Percentiles rank a stretch among this genome's conserved stretches.
These are phyloP conservation scores for Melipona beecheii DNA, from an alignment of 2,888 invertebrate genomes.

Conservation along the genomic window DNA sequence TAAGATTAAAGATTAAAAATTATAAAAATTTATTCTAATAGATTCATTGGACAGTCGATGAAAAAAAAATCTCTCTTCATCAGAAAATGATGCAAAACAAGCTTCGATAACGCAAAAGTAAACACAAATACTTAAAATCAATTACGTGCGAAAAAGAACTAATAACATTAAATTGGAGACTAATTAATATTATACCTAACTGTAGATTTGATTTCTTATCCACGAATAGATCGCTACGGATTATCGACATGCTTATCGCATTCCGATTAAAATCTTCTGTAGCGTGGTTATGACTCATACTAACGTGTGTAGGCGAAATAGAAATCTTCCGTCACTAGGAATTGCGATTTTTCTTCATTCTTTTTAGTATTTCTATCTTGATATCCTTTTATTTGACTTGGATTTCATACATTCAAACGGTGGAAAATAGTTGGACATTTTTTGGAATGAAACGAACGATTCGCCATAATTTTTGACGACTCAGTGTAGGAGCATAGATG, in stretches of 20 bases:
- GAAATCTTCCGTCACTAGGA: conserved; percentile 34
- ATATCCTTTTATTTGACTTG: too few species aligned
- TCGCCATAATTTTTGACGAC: too few species aligned
- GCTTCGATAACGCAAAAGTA: not conserved
- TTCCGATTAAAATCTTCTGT: conserved; percentile 39
- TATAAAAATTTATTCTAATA: too few species aligned
- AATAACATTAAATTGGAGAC: not conserved
- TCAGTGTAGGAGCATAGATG: too few species aligned
- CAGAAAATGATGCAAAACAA: too few species aligned
- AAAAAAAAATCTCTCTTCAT: too few species aligned
- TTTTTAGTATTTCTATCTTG: too few species aligned
- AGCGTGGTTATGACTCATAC: conserved; percentile 14
- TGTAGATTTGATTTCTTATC: conserved; percentile 16
- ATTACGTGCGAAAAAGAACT: not conserved
- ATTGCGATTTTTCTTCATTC: conserved; percentile 22
- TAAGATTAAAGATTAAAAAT: too few species aligned
- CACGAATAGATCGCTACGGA: conserved; percentile 10
- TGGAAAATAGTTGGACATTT: too few species aligned
- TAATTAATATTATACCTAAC: conserved; percentile 42
- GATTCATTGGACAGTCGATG: too few species aligned
- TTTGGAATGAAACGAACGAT: too few species aligned
- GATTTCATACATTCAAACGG: too few species aligned
- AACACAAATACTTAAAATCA: not conserved
- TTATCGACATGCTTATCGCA: conserved; percentile 46
- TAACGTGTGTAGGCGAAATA: conserved; percentile 38